These are phyloP conservation scores for western clawed frog (Xenopus tropicalis) DNA, from an alignment of 2,113 vertebrate genomes.

Conservation along the genomic window UCB_Xtro_10.0 CM004445.2:10470001-10470500, in stretches of 20 bases:
- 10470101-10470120: constrained; percentile 45
- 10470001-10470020: constrained; percentile 43
- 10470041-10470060: constrained; percentile 48
- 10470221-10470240: constrained; percentile 25
- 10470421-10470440: no score
- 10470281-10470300: no score
- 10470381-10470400: no score
- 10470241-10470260: constrained; percentile 14
- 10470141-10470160: constrained; percentile 43
- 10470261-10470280: neutral
- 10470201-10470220: constrained; percentile 49
- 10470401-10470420: no score
- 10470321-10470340: no score
- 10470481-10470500: no score
- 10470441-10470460: no score
- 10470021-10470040: constrained; percentile 47
- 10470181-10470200: constrained; percentile 46
- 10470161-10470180: constrained; percentile 28
- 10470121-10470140: constrained; percentile 45
- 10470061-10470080: constrained; percentile 48
- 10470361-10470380: no score
- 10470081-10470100: constrained; percentile 53
- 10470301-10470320: no score
- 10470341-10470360: no score
- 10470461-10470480: no score